Base-by-base conservation (phyloP, 2,888 invertebrate genomes). In the Eretmocerus hayati region DNA sequence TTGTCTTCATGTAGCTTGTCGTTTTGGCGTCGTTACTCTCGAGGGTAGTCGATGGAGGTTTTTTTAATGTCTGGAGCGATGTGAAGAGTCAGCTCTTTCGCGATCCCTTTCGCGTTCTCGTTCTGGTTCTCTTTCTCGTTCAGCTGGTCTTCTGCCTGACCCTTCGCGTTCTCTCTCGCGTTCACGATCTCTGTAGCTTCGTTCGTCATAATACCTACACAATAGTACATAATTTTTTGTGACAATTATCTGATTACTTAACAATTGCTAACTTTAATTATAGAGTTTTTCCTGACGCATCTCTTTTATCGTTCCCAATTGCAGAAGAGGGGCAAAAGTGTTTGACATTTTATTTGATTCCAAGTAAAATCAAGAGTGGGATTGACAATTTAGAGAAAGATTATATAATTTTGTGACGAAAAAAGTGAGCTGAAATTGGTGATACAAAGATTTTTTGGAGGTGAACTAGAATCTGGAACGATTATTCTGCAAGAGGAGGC, bases 201-300 rank as follows among this genome's bases (percentile, higher is more conserved):
- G 80, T 73, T 91, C 90, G 60, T 91, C 90, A 73, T 91, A 90
- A 77, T 91, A 91, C 52, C 83, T 79, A 69, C 64, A 69, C 63
- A 77, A n/a, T n/a, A n/a, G 71, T 60, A 74, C 45, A 55, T 47
- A 43, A n/a, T n/a, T n/a, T n/a, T 41, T 36, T 46, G 31, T 48
- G 42, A 54, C 54, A 51, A 51, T 51, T 54, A 42, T 38, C 48
- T 51, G 43, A 51, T 20, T 39, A 53, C 45, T 53, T 50, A 53
- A 48, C 42, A 50, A 44, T 37, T 47, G 37, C 36, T 45, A 20
- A 18, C 18, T 35, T 44, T 50, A 53, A n/a, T n/a, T n/a, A n/a
- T n/a, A n/a, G n/a, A n/a, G n/a, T n/a, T n/a, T 3, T 30, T 30
- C 8, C 11, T 30, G 15, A 35, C 15, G 15, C 19, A 9, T 35